These are phyloP conservation scores for Aradus depressus DNA, from an alignment of 2,888 invertebrate species.

Conservation along the genomic window DNA sequence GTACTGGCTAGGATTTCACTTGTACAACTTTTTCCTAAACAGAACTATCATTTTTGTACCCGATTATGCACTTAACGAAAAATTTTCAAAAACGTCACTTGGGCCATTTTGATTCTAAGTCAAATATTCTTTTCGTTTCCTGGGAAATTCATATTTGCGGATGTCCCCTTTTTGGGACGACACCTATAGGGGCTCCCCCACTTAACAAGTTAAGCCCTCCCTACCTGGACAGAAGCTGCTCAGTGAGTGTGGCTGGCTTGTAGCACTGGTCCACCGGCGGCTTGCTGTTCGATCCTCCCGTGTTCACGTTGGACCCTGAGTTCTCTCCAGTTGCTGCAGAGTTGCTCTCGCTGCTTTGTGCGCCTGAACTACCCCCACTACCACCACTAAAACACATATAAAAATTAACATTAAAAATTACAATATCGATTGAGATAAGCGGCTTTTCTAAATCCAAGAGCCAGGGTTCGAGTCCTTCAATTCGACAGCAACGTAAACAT, in stretches of 20 bases:
- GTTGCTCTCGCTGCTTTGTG: slow-evolving; percentile 37
- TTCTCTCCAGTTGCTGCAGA: slow-evolving; percentile 48
- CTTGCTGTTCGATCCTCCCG: slow-evolving; percentile 35
- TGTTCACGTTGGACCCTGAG: slow-evolving; percentile 41
- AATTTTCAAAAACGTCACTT: background rate
- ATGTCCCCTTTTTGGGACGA: background rate
- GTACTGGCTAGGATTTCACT: no score
- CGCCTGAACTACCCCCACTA: slow-evolving; percentile 39
- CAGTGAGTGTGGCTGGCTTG: slow-evolving; percentile 47
- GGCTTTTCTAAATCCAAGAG: background rate
- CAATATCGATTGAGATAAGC: background rate
- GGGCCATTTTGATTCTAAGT: background rate
- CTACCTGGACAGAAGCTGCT: slow-evolving; percentile 46
- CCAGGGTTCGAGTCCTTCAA: no score
- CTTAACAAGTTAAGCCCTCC: slow-evolving; percentile 2
- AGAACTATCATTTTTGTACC: no score
- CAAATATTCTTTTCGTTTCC: background rate
- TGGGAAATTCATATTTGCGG: background rate
- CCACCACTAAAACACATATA: slow-evolving; percentile 32
- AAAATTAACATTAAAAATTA: background rate
- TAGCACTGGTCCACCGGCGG: slow-evolving; percentile 33
- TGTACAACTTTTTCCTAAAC: no score
- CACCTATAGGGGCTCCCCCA: no score
- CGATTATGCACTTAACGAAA: background rate
- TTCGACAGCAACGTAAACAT: background rate